Evolutionary conservation across 1,140 invertebrate genomes (phyloP), one percentile per base, ranked within the genome.

Genomic region (Diorhabda elongata): DNA sequence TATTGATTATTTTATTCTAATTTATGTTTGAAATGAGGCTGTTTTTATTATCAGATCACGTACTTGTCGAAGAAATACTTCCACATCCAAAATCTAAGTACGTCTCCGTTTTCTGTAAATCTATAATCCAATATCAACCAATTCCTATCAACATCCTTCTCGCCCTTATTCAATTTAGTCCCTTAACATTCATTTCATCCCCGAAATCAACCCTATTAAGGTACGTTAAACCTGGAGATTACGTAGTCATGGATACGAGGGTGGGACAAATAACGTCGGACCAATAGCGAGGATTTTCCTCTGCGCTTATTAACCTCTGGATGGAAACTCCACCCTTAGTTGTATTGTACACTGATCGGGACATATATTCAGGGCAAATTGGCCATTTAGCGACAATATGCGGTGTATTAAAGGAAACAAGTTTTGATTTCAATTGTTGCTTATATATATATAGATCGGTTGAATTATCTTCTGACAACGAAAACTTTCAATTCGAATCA

Each of bases 361-460:
- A 64, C 42, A 69, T 70, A 74, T 73, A 68, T 72, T 66, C 58
- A 60, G 66, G 58, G 58, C 57, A 76, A 76, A 76, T 76, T 76
- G 74, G 67, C 71, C 73, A 73, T 76, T 76, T 76, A 76, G 66
- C 71, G 74, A 76, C 74, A 76, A 76, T 76, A 74, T 76, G 74
- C 69, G 74, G 74, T 76, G 68, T 76, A 76, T 71, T 73, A 71
- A 60, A 8, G 74, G 73, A 76, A 74, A 66, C n/a, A 65, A 76
- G 69, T 69, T 76, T 76, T 70, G 74, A 76, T 44, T 60, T 42
- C 5, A n/a, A 44, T 52, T 52, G 47, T 26, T 26, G 26, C 26
- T 26, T 26, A 26, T 26, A 26, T 26, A 26, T 26, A 26, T 26
- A 26, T 26, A 26, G 26, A 26, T 26, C 26, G 26, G 26, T 26